phyloP scores from a whole-genome alignment of 2,797 vertebrate genomes.

The Tenualosa ilisha region DNA sequence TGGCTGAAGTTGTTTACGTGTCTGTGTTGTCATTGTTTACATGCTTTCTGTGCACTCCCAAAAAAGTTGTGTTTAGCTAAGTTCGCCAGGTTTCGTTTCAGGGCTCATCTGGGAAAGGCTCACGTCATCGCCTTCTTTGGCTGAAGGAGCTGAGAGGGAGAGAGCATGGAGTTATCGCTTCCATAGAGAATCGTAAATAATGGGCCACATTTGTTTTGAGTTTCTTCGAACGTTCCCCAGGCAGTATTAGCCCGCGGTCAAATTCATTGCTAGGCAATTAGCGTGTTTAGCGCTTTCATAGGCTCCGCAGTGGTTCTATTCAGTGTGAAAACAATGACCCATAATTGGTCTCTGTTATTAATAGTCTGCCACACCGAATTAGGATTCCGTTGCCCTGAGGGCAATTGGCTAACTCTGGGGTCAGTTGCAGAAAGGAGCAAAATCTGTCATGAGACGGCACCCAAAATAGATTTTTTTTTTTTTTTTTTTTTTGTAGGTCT shows the following conservation, averaged over 20 bases:
- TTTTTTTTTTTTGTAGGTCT: neutral
- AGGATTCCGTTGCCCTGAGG: neutral
- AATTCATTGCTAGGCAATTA: slow-evolving; percentile 1
- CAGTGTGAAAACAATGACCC: neutral
- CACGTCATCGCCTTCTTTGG: neutral
- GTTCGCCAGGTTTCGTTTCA: neutral
- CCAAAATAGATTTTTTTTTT: neutral
- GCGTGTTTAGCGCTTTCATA: neutral
- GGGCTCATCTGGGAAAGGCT: neutral
- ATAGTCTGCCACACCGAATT: slow-evolving; percentile 3
- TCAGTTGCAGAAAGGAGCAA: neutral
- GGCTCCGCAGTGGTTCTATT: neutral
- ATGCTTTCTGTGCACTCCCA: neutral
- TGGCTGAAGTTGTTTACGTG: neutral
- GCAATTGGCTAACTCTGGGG: neutral
- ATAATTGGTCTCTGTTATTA: neutral
- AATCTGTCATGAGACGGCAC: neutral
- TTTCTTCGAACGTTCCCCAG: neutral
- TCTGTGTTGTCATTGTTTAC: neutral
- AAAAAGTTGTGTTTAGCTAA: neutral
- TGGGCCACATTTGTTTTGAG: neutral
- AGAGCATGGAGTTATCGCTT: neutral
- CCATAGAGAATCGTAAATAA: neutral
- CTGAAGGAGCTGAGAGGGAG: neutral
- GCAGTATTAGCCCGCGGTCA: neutral